Base-by-base conservation (phyloP, 64 coral and sea anemone species). In the Montipora cactus region DNA sequence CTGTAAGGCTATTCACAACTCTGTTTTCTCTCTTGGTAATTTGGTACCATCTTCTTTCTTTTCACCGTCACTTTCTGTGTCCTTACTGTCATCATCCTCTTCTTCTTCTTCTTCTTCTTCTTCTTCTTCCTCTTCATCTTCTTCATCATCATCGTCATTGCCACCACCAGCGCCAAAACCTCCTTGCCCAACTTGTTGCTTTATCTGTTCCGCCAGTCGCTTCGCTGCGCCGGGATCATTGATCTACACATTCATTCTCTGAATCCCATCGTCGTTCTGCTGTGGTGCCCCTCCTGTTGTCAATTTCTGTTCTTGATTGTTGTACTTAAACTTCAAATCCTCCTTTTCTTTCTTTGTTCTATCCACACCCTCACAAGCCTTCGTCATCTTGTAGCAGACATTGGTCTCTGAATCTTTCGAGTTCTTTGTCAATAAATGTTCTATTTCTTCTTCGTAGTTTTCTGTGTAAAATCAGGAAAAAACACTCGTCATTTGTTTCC, bases 361-460 rank as follows among this genome's bases (percentile, higher is more conserved):
- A 20, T 99, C 98, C 2, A 99, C 98, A 44, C 98, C 98, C 75
- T 99, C 89, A 74, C 98, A 99, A 14, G 98, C 98, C 67, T 96
- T 96, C 3, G 95, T 90, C 50, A 99, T 66, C 75, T 99, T 93
- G 59, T 94, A 96, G 61, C 98, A 99, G 37, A 99, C 92, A 52
- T 83, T 88, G 18, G 96, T 82, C 68, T 99, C 98, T 79, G 87
- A 71, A 81, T 96, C 92, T 44, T 18, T 18, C 25, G 52, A 37
- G 48, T 96, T 96, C 15, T 75, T 57, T 10, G 75, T 87, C 21
- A 99, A 84, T 12, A 94, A 28, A 28, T 86, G 49, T 90, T 99
- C 98, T 64, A 99, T 94, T 4, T 99, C 98, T 86, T 99, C 98
- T 58, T 99, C 98, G 50, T 94, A 96, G 58, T 96, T 99, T 84